These are phyloP conservation scores for Bombus picipes DNA, from an alignment of 1,140 invertebrate genomes.

Conservation along the genomic window DNA sequence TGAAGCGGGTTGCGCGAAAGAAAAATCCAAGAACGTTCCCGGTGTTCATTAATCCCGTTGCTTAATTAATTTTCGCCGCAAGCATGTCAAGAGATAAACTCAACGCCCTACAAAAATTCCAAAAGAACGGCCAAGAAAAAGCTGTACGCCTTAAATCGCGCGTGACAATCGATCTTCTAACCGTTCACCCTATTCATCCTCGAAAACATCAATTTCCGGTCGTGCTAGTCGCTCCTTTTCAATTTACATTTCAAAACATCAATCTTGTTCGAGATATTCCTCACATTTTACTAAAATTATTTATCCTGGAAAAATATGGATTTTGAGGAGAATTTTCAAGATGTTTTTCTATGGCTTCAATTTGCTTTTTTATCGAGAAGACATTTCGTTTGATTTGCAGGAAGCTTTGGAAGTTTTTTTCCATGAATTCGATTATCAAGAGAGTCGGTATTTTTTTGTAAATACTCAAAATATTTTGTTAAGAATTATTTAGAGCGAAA, in stretches of 20 bases:
- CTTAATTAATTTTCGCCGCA: conserved; percentile 42
- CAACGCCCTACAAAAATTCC: neutral
- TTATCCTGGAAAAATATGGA: neutral
- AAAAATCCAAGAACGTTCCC: conserved; percentile 17
- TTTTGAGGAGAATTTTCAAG: neutral
- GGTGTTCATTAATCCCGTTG: conserved; percentile 37
- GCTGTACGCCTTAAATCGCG: neutral
- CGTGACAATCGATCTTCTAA: neutral
- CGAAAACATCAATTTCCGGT: neutral
- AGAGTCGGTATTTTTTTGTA: too few relatives aligned
- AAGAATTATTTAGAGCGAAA: too few relatives aligned
- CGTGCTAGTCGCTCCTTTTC: too few relatives aligned
- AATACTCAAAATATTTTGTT: too few relatives aligned
- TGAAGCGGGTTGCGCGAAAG: neutral
- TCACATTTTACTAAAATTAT: neutral
- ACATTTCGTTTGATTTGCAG: too few relatives aligned
- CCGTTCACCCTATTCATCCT: neutral
- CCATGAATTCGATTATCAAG: too few relatives aligned
- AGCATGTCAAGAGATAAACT: conserved; percentile 45
- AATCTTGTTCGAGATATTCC: neutral
- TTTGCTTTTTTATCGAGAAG: too few relatives aligned
- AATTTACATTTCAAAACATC: neutral
- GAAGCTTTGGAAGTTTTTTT: too few relatives aligned
- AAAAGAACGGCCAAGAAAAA: neutral
- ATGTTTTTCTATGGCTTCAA: too few relatives aligned